phyloP scores from a whole-genome alignment of 2,113 vertebrate genomes.

The Pseudonaja textilis region DNA sequence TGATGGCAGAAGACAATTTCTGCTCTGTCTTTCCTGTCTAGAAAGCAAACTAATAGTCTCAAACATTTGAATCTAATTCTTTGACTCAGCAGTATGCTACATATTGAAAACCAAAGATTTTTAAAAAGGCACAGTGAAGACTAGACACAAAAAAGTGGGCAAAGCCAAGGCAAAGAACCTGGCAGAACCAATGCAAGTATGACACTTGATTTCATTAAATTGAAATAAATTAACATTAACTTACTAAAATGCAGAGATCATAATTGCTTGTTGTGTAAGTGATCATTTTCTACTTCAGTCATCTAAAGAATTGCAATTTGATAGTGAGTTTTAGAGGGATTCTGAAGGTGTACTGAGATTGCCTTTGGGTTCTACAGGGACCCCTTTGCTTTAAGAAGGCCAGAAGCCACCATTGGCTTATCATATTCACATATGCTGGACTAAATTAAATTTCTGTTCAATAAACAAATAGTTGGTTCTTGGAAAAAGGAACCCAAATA shows the following conservation, averaged over 20 bases:
- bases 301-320: neutral
- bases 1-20: neutral
- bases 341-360: neutral
- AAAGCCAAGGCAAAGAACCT: neutral
- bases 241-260: neutral
- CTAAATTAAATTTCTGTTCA: neutral
- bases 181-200: neutral
- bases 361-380: neutral
- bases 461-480: neutral
- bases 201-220: neutral
- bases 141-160: neutral
- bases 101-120: neutral
- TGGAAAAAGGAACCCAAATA: neutral
- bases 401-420: neutral
- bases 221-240: neutral
- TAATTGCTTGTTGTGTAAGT: neutral
- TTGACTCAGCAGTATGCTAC: neutral
- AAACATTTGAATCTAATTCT: neutral
- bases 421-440: neutral
- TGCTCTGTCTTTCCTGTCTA: neutral
- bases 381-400: neutral
- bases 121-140: neutral
- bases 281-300: neutral
- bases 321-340: neutral
- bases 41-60: neutral